phyloP scores from a whole-genome alignment of 1,140 invertebrate species.

The Papilio helenus region DNA sequence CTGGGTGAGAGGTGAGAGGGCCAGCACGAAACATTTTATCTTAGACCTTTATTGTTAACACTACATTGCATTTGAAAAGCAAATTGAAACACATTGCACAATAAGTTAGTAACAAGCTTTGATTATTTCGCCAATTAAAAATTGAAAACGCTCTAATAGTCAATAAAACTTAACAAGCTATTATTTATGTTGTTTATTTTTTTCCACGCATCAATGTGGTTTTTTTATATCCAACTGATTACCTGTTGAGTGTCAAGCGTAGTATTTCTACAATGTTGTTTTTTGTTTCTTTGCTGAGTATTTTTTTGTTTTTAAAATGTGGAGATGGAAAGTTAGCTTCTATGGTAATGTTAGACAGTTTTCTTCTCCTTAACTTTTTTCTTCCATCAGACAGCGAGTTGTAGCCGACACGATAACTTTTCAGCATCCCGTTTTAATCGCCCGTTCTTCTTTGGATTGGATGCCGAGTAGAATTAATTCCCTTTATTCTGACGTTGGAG shows the following conservation, averaged over 20 bases:
- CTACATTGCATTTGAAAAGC: too few species aligned
- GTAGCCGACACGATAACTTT: conserved; percentile 42
- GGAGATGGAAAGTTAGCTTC: conserved; percentile 49
- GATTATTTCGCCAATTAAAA: not conserved
- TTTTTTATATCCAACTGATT: not conserved
- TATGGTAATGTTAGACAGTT: conserved; percentile 45
- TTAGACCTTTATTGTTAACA: not conserved
- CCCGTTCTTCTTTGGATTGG: conserved; percentile 74
- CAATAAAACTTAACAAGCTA: conserved; percentile 13
- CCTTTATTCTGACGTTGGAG: conserved; percentile 75
- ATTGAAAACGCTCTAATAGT: not conserved
- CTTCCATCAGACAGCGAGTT: not conserved
- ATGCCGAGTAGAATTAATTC: conserved; percentile 79
- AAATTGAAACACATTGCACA: too few species aligned
- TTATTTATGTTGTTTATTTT: not conserved
- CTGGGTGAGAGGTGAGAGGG: too few species aligned
- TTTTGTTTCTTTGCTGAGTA: not conserved
- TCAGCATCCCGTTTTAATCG: conserved; percentile 72
- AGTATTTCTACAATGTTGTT: conserved; percentile 3
- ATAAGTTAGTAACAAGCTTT: not conserved
- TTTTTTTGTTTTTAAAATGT: conserved; percentile 29
- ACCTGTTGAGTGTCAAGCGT: not conserved
- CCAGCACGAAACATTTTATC: not conserved
- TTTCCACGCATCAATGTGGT: not conserved
- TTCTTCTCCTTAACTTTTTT: not conserved